Evolutionary conservation across 2,888 invertebrate species (phyloP), one percentile per base, ranked within the genome.

Genomic region (Hirtodrosophila duncani): DNA sequence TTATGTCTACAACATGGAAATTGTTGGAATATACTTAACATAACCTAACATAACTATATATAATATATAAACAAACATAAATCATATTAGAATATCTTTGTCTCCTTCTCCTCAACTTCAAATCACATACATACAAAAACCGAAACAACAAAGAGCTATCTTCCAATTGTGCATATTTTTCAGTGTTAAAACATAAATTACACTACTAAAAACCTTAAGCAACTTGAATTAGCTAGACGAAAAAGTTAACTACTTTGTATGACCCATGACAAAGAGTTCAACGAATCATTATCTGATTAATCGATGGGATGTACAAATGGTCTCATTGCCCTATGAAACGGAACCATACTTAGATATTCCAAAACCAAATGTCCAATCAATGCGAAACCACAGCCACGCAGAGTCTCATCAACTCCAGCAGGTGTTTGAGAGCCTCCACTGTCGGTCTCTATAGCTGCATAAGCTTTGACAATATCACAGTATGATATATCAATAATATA

Each of bases 131-230:
- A 42, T 41, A 20, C 17, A 37, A 8, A 18, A 5, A 49, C 30
- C 13, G 30, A 26, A 26, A 31, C 67, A 75, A 75, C 64, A 71
- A 79, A 75, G 72, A 79, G 69, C 77, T 75, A 71, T 75, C 69
- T 79, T 63, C 69, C 75, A 65, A 69, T 69, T 79, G 75, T 79
- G 79, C 72, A 79, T 75, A 75, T 72, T 65, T 71, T 67, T 62
- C 64, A 68, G 60, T 62, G 79, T 79, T 75, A 44, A 41, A 48
- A 24, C 9, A 37, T 17, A 36, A 42, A 43, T 27, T 41, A 36
- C 38, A 31, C 43, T 33, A 24, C 11, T 23, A 24, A 46, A 53
- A 49, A 37, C 37, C 33, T 44, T 31, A 50, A 52, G 36, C 29
- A 37, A 39, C 37, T 55, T 33, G 20, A 49, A 39, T 49, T 30